Evolutionary conservation across 1,140 invertebrate genomes (phyloP).

Genomic region (Meloidogyne floridensis): DNA sequence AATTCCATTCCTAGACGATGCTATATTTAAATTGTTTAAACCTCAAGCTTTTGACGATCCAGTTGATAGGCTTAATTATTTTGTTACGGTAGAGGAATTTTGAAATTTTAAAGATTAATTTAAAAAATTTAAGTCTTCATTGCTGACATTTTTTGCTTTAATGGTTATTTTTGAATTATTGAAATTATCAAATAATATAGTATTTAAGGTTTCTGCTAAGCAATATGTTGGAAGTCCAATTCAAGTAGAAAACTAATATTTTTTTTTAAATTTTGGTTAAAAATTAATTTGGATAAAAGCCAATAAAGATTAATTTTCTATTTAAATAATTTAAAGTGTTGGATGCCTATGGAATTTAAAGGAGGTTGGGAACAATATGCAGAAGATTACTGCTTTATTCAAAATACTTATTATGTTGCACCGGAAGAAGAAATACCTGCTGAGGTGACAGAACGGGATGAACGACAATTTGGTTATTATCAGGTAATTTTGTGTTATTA

Average conservation of each 20-base stretch:
- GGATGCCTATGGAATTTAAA: conserved; percentile 64
- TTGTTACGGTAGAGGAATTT: conserved; percentile 30
- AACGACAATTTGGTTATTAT: conserved; percentile 63
- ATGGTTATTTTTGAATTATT: conserved; percentile 55
- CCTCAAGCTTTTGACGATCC: conserved; percentile 64
- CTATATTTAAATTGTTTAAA: conserved; percentile 57
- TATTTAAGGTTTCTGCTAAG: conserved; percentile 51
- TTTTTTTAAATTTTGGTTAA: too few relatives aligned
- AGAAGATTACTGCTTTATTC: conserved; percentile 65
- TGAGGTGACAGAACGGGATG: conserved; percentile 54
- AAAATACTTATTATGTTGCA: conserved; percentile 65
- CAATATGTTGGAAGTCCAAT: conserved; percentile 61
- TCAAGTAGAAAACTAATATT: conserved; percentile 24
- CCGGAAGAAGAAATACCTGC: conserved; percentile 59
- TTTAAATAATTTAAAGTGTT: conserved; percentile 55
- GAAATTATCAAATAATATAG: neutral
- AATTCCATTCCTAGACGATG: conserved; percentile 63
- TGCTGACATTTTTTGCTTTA: conserved; percentile 61
- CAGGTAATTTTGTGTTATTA: conserved; percentile 33
- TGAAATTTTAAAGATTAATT: neutral
- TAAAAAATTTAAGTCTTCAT: conserved; percentile 41
- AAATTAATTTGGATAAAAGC: too few relatives aligned
- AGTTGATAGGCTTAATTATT: conserved; percentile 53
- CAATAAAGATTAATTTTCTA: too few relatives aligned
- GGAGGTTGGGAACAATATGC: conserved; percentile 64